Percentiles rank a stretch among this genome's conserved stretches.
Evolutionary conservation across 1,140 invertebrate species (phyloP).

Genomic region (Hormaphis cornu): DNA sequence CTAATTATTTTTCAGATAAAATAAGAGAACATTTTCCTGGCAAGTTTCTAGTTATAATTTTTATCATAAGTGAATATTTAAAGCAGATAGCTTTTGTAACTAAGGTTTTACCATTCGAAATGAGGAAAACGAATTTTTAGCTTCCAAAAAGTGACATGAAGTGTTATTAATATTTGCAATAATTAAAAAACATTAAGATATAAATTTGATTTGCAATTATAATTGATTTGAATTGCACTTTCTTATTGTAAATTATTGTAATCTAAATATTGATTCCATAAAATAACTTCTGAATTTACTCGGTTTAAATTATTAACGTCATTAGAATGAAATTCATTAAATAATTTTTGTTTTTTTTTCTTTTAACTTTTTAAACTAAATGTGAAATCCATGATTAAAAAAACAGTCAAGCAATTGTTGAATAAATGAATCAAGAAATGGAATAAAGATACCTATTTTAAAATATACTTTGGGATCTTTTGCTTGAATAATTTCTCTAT

Average conservation of each 20-base stretch:
- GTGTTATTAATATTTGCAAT: background rate
- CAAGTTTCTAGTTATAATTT: too few relatives aligned
- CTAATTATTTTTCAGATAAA: too few relatives aligned
- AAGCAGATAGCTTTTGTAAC: background rate
- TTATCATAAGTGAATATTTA: too few relatives aligned
- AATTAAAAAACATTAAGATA: background rate
- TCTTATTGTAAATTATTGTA: background rate
- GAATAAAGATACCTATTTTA: background rate
- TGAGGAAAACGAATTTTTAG: background rate
- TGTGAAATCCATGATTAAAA: background rate
- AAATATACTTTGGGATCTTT: background rate
- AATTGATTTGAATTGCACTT: background rate
- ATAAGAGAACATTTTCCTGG: too few relatives aligned
- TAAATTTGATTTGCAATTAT: background rate
- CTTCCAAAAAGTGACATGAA: background rate
- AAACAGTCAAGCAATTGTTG: background rate
- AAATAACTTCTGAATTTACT: background rate
- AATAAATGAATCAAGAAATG: background rate
- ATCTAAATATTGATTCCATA: background rate
- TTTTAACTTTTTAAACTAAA: background rate
- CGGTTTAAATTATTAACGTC: background rate
- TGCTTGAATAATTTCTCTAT: too few relatives aligned
- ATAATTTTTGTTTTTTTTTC: background rate
- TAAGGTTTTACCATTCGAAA: background rate
- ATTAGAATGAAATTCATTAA: background rate